Evolutionary conservation across 2,888 invertebrate species (phyloP), one percentile per base, ranked within the genome.

Genomic region (Nezara viridula): DNA sequence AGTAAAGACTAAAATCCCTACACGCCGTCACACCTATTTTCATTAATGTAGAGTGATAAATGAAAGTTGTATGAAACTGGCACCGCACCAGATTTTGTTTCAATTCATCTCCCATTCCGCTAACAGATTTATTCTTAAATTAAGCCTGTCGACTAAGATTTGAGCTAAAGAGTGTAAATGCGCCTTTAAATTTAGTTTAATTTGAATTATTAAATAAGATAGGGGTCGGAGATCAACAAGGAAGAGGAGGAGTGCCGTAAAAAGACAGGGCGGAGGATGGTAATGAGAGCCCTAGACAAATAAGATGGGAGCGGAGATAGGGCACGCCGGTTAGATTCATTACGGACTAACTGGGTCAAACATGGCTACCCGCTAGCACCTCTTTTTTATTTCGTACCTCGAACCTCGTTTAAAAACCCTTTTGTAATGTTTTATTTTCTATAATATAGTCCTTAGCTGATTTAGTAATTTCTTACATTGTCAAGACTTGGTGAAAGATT

Each of bases 321-420:
- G 66, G 66, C 66, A 73, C 66, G 66, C 66, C 66, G 66, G 32
- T 73, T 73, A 73, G 66, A 73, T 73, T 73, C 66, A 73, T 73
- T 73, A 73, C 66, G 32, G 21, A 21, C 66, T 37, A 73, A 73
- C 66, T 73, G 66, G 66, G 66, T 73, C 66, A 73, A 73, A 73
- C 66, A 73, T 73, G 66, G 66, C 32, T 73, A 16, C 66, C 10
- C 37, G 66, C 66, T 73, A 37, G 37, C 66, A 19, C 32, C 66
- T 73, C 66, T 73, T 73, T 60, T 73, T 73, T 73, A 73, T 19
- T 37, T 6, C 37, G 21, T 73, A 37, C 37, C 66, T 21, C 19
- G 32, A 73, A 32, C 37, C 32, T 73, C 32, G 7, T 73, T 73
- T 60, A n/a, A 60, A 16, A 32, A 27, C 60, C 14, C 27, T 32